Percentiles rank a stretch among this genome's conserved stretches.
These are phyloP conservation scores for Capreolus pygargus DNA, from an alignment of 2,113 vertebrate species.

Conservation along the genomic window DNA sequence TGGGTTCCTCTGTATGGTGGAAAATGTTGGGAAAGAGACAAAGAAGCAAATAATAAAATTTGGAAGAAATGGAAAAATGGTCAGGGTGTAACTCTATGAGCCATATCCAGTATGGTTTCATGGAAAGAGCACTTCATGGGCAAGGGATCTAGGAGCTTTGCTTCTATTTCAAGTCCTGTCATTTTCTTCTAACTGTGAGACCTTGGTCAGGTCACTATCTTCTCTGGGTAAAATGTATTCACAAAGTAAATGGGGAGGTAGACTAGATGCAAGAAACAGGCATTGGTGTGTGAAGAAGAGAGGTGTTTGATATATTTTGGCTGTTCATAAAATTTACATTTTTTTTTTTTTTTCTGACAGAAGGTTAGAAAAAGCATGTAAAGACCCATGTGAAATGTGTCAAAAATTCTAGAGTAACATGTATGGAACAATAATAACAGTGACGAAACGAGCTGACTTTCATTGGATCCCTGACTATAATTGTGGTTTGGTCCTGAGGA, in stretches of 20 bases:
- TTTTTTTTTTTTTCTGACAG: not conserved
- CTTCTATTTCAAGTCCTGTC: not conserved
- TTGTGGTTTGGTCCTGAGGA: not conserved
- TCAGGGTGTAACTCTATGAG: not conserved
- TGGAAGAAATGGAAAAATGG: not conserved
- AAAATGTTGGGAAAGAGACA: not conserved
- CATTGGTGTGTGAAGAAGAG: not conserved
- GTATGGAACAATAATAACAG: not conserved
- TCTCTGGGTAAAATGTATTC: not conserved
- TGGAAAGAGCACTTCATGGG: not conserved
- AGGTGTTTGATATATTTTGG: not conserved
- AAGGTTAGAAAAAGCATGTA: not conserved
- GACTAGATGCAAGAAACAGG: not conserved
- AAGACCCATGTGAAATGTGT: not conserved
- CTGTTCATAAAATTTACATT: not conserved
- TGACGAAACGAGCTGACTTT: not conserved
- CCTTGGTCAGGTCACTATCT: not conserved
- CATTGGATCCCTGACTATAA: not conserved
- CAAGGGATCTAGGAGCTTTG: not conserved
- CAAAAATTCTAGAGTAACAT: not conserved
- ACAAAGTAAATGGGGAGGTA: not conserved
- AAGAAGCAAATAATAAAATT: constrained; percentile 37
- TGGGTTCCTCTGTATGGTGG: not conserved
- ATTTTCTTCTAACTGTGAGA: not conserved
- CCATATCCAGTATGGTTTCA: accelerated